phyloP scores from a whole-genome alignment of 2,888 invertebrate genomes.

The Ditylenchus weischeri region DNA sequence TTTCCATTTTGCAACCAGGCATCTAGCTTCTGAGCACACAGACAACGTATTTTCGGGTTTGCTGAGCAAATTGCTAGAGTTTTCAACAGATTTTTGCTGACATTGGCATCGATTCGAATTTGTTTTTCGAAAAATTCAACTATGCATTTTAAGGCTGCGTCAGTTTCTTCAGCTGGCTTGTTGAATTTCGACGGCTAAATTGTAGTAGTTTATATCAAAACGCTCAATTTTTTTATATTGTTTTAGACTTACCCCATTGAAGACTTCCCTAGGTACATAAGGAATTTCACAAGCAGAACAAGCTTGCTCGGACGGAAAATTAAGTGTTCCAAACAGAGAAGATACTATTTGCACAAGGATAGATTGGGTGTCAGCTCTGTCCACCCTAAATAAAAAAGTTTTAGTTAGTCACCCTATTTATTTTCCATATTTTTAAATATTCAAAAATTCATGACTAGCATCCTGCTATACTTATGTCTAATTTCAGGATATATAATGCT shows the following conservation, averaged over 20 bases:
- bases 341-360: slow-evolving; percentile 7
- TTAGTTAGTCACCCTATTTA: too few species aligned
- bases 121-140: slow-evolving; percentile 20
- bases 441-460: background rate
- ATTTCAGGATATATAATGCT: too few species aligned
- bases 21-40: slow-evolving; percentile 25
- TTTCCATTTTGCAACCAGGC: slow-evolving; percentile 20
- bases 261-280: background rate
- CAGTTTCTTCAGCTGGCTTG: slow-evolving; percentile 9
- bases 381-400: slow-evolving; percentile 1
- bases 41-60: slow-evolving; percentile 15
- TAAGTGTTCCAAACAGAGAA: slow-evolving; percentile 25
- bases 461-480: too few species aligned
- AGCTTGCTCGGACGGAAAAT: slow-evolving; percentile 13
- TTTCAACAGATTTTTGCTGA: slow-evolving; percentile 20
- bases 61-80: slow-evolving; percentile 18
- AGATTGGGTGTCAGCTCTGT: slow-evolving; percentile 6
- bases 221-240: background rate
- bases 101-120: slow-evolving; percentile 5
- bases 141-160: background rate
- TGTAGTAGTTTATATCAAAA: background rate
- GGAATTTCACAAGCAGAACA: slow-evolving; percentile 8
- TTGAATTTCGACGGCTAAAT: slow-evolving; percentile 21
- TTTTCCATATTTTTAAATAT: background rate
- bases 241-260: background rate